A percentile compares a stretch with the other conserved stretches of the same genome.
Evolutionary conservation across 2,888 invertebrate species (phyloP).

Genomic region (Drosophila ezoana): DNA sequence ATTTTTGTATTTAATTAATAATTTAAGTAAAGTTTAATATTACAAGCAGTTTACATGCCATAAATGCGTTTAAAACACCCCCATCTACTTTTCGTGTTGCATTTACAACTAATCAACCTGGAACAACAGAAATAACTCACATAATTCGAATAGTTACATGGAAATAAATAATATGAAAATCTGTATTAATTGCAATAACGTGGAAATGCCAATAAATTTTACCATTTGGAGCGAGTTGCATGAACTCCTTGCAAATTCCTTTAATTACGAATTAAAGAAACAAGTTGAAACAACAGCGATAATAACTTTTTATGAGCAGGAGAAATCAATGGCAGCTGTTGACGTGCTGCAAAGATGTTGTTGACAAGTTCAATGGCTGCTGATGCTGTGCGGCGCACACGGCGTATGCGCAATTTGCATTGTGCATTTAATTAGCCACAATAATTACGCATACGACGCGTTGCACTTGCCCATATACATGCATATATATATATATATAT

Average conservation of each 20-base stretch:
- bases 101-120: conserved; percentile 23
- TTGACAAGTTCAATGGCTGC: conserved; percentile 74
- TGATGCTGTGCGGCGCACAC: conserved; percentile 15
- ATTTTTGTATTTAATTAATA: no score
- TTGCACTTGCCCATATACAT: conserved; percentile 19
- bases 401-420: conserved; percentile 69
- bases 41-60: not conserved
- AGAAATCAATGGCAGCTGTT: conserved; percentile 23
- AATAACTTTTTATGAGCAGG: not conserved
- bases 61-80: not conserved
- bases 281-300: not conserved
- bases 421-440: conserved; percentile 56
- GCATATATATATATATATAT: conserved; percentile 1
- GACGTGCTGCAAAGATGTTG: conserved; percentile 34
- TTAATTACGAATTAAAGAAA: conserved; percentile 18
- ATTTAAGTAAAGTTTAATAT: not conserved
- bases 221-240: conserved; percentile 12
- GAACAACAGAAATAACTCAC: conserved; percentile 13
- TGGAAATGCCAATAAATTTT: conserved; percentile 30
- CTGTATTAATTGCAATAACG: conserved; percentile 21
- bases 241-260: conserved; percentile 37
- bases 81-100: not conserved
- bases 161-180: conserved; percentile 21
- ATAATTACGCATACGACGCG: conserved; percentile 60
- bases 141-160: conserved; percentile 33